phyloP scores from a whole-genome alignment of 2,113 vertebrate species.

The Atherinomorus stipes region DNA sequence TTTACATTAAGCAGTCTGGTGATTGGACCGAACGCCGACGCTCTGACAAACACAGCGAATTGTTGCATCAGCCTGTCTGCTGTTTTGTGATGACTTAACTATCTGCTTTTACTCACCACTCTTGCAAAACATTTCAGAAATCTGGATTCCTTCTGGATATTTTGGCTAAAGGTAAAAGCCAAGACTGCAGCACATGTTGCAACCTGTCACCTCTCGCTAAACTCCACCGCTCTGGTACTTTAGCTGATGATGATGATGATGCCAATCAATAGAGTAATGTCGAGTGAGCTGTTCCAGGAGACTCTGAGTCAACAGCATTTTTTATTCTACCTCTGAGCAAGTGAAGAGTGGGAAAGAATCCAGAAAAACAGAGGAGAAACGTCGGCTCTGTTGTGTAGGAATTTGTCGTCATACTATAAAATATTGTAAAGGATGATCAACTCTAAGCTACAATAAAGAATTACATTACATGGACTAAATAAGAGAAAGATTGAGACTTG shows the following conservation, averaged over 20 bases:
- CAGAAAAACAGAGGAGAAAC: slow-evolving; percentile 15
- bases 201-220: slow-evolving; percentile 46
- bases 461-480: not conserved
- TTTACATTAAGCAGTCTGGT: too few relatives aligned
- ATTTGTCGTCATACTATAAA: not conserved
- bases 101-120: slow-evolving; percentile 22
- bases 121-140: not conserved
- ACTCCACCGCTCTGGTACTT: not conserved
- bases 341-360: slow-evolving; percentile 44
- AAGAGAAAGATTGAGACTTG: not conserved
- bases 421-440: not conserved
- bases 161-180: slow-evolving; percentile 38
- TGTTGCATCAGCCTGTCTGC: slow-evolving; percentile 6
- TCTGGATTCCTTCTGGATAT: slow-evolving; percentile 30
- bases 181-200: slow-evolving; percentile 27
- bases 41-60: not conserved
- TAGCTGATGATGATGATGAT: slow-evolving; percentile 23
- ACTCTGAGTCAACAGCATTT: slow-evolving; percentile 40
- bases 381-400: not conserved
- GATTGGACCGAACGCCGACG: too few relatives aligned
- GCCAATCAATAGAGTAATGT: slow-evolving; percentile 51
- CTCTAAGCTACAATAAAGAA: not conserved
- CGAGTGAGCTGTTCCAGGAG: slow-evolving; percentile 33
- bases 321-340: slow-evolving; percentile 16
- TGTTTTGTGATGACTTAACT: slow-evolving; percentile 22